These are phyloP conservation scores for Psittacula echo DNA, from an alignment of 2,797 vertebrate genomes.

Conservation along the genomic window DNA sequence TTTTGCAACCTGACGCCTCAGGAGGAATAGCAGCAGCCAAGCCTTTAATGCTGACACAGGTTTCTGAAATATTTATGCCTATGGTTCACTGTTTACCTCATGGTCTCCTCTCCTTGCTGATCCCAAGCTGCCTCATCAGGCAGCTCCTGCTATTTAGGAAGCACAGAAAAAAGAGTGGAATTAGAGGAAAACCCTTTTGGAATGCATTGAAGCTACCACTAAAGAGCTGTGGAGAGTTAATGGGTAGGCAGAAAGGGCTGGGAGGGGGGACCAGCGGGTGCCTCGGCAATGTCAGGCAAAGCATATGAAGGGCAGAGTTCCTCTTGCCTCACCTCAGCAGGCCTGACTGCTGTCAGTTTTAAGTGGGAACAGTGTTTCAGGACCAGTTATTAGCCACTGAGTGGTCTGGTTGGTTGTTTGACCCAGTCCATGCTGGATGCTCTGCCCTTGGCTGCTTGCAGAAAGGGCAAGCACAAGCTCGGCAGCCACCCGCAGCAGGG, in stretches of 20 bases:
- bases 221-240: neutral
- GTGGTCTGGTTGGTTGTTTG: neutral
- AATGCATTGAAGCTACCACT: neutral
- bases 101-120: neutral
- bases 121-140: neutral
- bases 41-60: conserved; percentile 21
- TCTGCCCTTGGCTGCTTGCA: neutral
- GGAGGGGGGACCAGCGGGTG: neutral
- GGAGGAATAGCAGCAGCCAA: conserved; percentile 30
- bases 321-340: neutral
- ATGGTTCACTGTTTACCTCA: neutral
- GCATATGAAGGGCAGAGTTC: neutral
- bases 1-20: conserved; percentile 28
- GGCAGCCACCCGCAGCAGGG: neutral
- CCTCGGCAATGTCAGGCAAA: neutral
- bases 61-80: conserved; percentile 57
- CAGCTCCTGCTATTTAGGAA: neutral
- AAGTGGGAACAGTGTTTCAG: neutral
- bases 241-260: neutral
- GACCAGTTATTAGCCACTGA: neutral
- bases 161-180: neutral
- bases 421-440: neutral
- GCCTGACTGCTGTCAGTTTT: neutral
- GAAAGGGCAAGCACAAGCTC: neutral
- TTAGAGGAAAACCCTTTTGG: neutral